These are phyloP conservation scores for Drosophila nigromelanica DNA, from an alignment of 1,140 invertebrate species.

Conservation along the genomic window DNA sequence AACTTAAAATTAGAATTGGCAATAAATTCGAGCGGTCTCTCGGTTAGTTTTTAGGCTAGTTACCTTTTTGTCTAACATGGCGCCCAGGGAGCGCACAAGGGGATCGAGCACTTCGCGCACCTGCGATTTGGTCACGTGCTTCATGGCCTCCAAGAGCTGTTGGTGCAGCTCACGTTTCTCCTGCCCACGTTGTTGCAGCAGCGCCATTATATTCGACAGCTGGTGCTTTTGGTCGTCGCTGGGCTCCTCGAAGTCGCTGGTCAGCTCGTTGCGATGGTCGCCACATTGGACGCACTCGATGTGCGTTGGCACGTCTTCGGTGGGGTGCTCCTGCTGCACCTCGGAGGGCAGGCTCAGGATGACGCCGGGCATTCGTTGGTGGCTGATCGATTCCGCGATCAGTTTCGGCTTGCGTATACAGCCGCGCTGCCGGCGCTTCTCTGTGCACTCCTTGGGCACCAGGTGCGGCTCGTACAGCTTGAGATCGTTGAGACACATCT, in stretches of 20 bases:
- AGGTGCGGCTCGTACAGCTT: constrained; percentile 73
- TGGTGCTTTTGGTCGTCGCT: constrained; percentile 9
- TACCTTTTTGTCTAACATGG: constrained; percentile 52
- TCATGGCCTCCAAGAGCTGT: constrained; percentile 59
- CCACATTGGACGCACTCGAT: constrained; percentile 41
- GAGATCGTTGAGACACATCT: constrained; percentile 73
- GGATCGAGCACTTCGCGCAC: constrained; percentile 68
- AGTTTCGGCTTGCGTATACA: constrained; percentile 3
- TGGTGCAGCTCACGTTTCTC: constrained; percentile 39
- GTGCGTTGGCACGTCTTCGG: constrained; percentile 32
- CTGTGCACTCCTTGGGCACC: constrained; percentile 60
- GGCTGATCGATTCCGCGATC: not conserved
- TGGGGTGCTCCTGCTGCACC: not conserved
- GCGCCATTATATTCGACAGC: constrained; percentile 15
- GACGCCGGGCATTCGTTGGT: not conserved
- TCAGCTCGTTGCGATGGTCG: constrained; percentile 12
- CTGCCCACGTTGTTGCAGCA: constrained; percentile 12
- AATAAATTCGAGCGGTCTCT: too few relatives aligned
- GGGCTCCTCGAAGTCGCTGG: constrained; percentile 10
- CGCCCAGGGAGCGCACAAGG: constrained; percentile 56
- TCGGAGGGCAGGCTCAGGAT: not conserved
- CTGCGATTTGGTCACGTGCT: constrained; percentile 66
- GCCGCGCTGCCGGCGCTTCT: not conserved
- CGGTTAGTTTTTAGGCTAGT: not conserved
- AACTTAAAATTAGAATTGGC: not conserved